Evolutionary conservation across 2,113 vertebrate species (phyloP).

Genomic region (Sakesphorus luctuosus): DNA sequence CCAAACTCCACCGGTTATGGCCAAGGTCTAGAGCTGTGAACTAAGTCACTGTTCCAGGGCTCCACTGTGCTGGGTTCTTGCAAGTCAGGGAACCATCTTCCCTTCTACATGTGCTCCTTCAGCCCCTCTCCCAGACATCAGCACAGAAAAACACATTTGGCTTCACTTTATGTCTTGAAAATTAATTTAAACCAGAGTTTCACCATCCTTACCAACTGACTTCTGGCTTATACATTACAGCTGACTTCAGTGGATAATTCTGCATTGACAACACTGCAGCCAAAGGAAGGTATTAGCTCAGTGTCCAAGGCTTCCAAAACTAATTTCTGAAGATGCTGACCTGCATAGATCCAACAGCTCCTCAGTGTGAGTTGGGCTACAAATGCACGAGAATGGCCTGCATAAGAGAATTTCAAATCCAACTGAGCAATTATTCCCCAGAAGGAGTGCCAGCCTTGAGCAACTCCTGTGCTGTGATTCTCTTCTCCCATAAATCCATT

Average conservation of each 20-base stretch:
- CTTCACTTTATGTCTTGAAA: conserved; percentile 34
- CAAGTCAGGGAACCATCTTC: neutral
- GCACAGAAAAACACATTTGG: conserved; percentile 26
- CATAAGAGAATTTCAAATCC: neutral
- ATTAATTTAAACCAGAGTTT: conserved; percentile 52
- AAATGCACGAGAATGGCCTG: neutral
- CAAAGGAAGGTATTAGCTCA: conserved; percentile 21
- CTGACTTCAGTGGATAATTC: neutral
- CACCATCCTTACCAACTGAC: neutral
- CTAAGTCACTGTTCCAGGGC: neutral
- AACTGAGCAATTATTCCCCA: neutral
- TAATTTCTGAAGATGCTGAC: neutral
- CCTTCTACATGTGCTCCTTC: neutral
- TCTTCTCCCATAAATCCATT: neutral
- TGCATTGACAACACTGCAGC: neutral
- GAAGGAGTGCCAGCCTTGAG: neutral
- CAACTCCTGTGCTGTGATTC: rapidly evolving
- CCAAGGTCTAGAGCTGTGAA: neutral
- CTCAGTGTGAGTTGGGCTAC: rapidly evolving
- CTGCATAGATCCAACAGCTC: neutral
- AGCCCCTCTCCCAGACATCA: neutral
- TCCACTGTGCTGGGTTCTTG: neutral
- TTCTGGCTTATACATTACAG: neutral
- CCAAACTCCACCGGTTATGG: neutral
- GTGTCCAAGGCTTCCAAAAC: neutral